Base-by-base conservation (phyloP, 2,888 invertebrate genomes). In the Aporophyla lueneburgensis region DNA sequence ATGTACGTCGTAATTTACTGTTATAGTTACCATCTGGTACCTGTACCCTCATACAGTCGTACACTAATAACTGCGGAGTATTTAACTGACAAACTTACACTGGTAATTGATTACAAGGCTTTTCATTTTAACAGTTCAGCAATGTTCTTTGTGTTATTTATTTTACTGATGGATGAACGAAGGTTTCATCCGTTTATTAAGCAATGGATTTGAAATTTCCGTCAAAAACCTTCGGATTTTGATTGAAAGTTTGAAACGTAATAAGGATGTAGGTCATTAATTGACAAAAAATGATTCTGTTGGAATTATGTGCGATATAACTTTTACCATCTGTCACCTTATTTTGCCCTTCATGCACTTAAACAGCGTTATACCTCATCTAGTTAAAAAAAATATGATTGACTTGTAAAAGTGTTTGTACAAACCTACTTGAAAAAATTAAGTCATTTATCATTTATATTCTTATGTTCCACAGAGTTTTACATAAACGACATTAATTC, bases 401-500 rank as follows among this genome's bases (percentile, higher is more conserved):
- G n/a, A n/a, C n/a, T n/a, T n/a, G n/a, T n/a, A n/a, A n/a, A n/a
- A n/a, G n/a, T n/a, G n/a, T n/a, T n/a, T n/a, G n/a, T n/a, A n/a
- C n/a, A n/a, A n/a, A n/a, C n/a, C n/a, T n/a, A n/a, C n/a, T n/a
- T n/a, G n/a, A n/a, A n/a, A n/a, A n/a, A n/a, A n/a, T n/a, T n/a
- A n/a, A n/a, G n/a, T n/a, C n/a, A n/a, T n/a, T n/a, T n/a, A n/a
- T n/a, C n/a, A n/a, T n/a, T n/a, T n/a, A 27, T 53, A 51, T 61
- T 58, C 14, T 1, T 53, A 59, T 66, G 12, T 19, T 66, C 85
- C 83, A 49, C 96, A 97, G 98, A 98, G 85, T 97, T 98, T 97
- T 99, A 99, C 94, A 97, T 98, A 24, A 97, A 97, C 80, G 99
- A 99, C 92, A 97, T 99, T 46, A 91, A 97, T 69, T 94, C 95